A percentile compares a stretch with the other conserved stretches of the same genome.
Conservation (phyloP, 2,113 vertebrate genomes). For the Lasiurus borealis region DNA sequence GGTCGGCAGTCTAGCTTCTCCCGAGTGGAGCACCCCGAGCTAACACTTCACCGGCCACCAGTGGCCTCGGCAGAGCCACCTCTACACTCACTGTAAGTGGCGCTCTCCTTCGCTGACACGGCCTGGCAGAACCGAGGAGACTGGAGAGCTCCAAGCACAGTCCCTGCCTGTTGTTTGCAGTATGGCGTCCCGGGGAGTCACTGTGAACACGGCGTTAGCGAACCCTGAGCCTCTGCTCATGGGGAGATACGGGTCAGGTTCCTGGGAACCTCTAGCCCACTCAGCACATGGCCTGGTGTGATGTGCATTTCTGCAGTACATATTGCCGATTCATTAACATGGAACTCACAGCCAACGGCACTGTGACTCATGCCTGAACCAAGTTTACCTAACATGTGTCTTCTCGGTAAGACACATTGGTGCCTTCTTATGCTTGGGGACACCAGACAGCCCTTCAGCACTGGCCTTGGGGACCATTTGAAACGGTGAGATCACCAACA, state of each 20-base stretch:
- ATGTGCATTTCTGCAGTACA: neutral
- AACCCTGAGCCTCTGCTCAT: neutral
- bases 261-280: neutral
- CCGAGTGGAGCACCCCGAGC: neutral
- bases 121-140: neutral
- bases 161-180: rapidly evolving
- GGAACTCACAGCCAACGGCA: neutral
- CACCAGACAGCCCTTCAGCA: neutral
- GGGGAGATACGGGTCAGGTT: neutral
- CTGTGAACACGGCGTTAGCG: neutral
- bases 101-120: neutral
- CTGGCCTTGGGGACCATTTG: neutral
- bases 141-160: rapidly evolving
- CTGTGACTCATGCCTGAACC: neutral
- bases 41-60: neutral
- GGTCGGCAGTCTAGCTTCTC: neutral
- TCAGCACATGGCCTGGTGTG: neutral
- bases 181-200: neutral
- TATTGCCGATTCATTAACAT: neutral
- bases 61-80: neutral
- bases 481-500: neutral
- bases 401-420: neutral
- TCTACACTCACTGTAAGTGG: neutral
- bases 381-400: neutral
- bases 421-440: neutral